Base-by-base conservation (phyloP, 37 sponge, comb jelly and placozoan species). In the Spongilla lacustris region DNA sequence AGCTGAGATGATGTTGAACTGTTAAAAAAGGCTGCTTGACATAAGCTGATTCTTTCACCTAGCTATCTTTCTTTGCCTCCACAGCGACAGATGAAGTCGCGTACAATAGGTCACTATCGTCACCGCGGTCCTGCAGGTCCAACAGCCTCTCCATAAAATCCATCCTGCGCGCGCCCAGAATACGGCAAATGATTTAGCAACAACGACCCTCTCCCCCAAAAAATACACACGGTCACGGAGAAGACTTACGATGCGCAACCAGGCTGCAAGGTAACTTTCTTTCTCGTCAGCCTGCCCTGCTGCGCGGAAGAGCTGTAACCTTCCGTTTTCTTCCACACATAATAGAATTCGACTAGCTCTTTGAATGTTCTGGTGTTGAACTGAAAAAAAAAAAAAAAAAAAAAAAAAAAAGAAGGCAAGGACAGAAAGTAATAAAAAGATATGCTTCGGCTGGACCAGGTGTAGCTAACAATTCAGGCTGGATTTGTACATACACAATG, bases 251-350 rank as follows among this genome's bases (percentile, higher is more conserved):
- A 17, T 58, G 58, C 21, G 58, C 58, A 58, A 1, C 88, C 94
- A 21, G 94, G 92, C 36, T 87, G 85, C 23, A 80, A 21, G 17
- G 67, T 32, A 67, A 78, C 28, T 29, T 90, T 88, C 77, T 87
- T 90, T n/a, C 66, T 87, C 35, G 85, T 85, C 23, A 81, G 68
- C 35, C 70, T 86, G 24, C 76, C 75, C 68, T 84, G 81, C 6
- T 86, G 79, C 9, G 84, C 32, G 46, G 92, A 97, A 14, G 31
- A 19, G 50, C 90, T 87, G 41, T 92, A 86, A 41, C 96, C 80
- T 70, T 98, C 96, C 4, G 93, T 94, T 90, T 98, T 98, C 85
- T 98, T 98, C 98, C 98, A 98, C 46, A 98, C 33, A 75, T 98
- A 98, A 73, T 95, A 98, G 75, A 95, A 98, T 82, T 98, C 92